Evolutionary conservation across 1,140 invertebrate species (phyloP), one percentile per base, ranked within the genome.

Genomic region (Leptinotarsa undecemlineata): DNA sequence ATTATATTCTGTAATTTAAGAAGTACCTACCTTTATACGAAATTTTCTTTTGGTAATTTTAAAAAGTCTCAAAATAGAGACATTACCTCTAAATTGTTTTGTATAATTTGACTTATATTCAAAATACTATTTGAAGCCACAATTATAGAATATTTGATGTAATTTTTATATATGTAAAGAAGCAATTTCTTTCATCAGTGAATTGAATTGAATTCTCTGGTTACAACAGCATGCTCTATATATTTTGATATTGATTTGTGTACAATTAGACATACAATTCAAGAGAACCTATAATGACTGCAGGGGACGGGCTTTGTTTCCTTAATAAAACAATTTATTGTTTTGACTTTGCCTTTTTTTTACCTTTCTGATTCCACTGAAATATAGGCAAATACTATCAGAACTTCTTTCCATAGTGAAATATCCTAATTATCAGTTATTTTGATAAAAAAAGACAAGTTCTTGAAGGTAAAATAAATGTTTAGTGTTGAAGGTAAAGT

Each of bases 251-350:
- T 68, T 14, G 14, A 68, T 47, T 68, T 68, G 42, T 68, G 66
- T 68, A 68, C 33, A 57, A 17, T 68, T 26, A 23, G 42, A 68
- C 33, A n/a, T 42, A 48, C 23, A 68, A 19, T 42, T 68, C 42
- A 14, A 19, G 66, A 33, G 66, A 42, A 68, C 15, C 4, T 15
- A 33, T 19, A 26, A 26, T 42, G 23, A 47, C 23, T 68, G 66
- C 42, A 68, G 66, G 66, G 66, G 23, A 68, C 42, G 66, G 66
- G 66, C 66, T 68, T 33, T 68, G 66, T 68, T 68, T 68, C 23
- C 23, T 15, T 42, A 57, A 57, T 57, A 57, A 57, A 57, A 57
- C 51, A 57, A 17, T 57, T 57, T 57, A 57, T 57, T 19, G 51
- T 57, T 57, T 57, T 42, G 33, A 42, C 6, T 42, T 42, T 11